Conservation (phyloP, 2,888 invertebrate species). For the Meiosimyza decipiens region DNA sequence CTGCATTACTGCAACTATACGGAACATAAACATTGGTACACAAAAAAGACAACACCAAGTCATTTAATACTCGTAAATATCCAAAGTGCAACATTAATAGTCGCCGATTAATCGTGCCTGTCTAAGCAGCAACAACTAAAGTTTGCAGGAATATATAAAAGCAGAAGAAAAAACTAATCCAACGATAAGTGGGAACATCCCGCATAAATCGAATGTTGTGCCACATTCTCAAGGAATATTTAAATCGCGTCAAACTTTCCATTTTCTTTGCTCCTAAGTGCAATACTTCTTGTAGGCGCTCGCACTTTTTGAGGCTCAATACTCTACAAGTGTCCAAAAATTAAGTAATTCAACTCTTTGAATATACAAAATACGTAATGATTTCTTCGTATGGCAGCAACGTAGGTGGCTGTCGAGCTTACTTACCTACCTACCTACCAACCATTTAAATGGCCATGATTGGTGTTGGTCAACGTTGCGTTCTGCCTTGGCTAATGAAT, state of each 20-base stretch:
- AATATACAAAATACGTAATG: too few relatives aligned
- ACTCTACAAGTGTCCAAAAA: conserved; percentile 2
- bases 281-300: neutral
- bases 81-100: conserved; percentile 64
- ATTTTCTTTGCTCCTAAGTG: neutral
- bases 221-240: neutral
- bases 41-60: conserved; percentile 41
- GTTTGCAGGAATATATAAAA: neutral
- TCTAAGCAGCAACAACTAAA: conserved; percentile 12
- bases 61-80: conserved; percentile 64
- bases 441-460: conserved; percentile 1
- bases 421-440: neutral
- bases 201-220: neutral
- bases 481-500: conserved; percentile 10
- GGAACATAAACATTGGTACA: too few relatives aligned
- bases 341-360: conserved; percentile 21
- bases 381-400: neutral
- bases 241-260: conserved; percentile 9
- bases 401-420: conserved; percentile 7
- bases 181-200: neutral
- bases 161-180: neutral
- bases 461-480: neutral
- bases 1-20: too few relatives aligned
- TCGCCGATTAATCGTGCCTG: conserved; percentile 64
- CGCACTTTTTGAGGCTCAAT: neutral